Conservation (phyloP, 1,140 invertebrate species). For the Psilanteris sp. region DNA sequence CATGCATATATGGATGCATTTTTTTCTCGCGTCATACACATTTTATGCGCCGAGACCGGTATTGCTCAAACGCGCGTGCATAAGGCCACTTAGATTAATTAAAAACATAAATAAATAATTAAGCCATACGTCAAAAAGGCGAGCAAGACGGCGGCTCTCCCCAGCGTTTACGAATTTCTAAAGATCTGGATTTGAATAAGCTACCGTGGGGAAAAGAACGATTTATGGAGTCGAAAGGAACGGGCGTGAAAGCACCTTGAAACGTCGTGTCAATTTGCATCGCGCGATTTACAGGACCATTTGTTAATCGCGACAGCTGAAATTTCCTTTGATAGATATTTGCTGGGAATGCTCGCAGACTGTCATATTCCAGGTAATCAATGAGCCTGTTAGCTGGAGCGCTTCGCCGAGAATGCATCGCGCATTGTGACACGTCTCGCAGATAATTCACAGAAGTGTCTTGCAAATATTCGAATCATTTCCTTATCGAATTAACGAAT, state of each 20-base stretch:
- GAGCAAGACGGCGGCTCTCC: neutral
- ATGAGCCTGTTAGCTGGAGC: conserved; percentile 26
- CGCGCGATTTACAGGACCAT: conserved; percentile 46
- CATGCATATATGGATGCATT: conserved; percentile 23
- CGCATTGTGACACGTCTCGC: conserved; percentile 34
- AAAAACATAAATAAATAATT: conserved; percentile 3
- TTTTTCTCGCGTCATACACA: too few species aligned
- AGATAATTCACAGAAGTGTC: conserved; percentile 26
- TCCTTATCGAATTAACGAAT: conserved; percentile 20
- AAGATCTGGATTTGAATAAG: conserved; percentile 33
- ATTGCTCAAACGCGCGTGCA: too few species aligned
- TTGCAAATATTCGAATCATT: conserved; percentile 23
- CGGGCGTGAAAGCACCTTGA: conserved; percentile 37
- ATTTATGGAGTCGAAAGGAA: conserved; percentile 36
- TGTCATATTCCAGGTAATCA: conserved; percentile 31
- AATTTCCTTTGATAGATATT: conserved; percentile 37
- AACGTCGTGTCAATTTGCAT: conserved; percentile 46
- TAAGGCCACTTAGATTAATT: too few species aligned
- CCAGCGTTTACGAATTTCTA: conserved; percentile 11
- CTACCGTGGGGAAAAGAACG: conserved; percentile 15
- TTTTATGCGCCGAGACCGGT: too few species aligned
- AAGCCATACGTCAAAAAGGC: conserved; percentile 18
- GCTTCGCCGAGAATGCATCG: conserved; percentile 14
- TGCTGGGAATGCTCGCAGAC: neutral
- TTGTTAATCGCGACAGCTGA: conserved; percentile 33